Conservation (phyloP, 2,888 invertebrate genomes). For the Latrodectus elegans region DNA sequence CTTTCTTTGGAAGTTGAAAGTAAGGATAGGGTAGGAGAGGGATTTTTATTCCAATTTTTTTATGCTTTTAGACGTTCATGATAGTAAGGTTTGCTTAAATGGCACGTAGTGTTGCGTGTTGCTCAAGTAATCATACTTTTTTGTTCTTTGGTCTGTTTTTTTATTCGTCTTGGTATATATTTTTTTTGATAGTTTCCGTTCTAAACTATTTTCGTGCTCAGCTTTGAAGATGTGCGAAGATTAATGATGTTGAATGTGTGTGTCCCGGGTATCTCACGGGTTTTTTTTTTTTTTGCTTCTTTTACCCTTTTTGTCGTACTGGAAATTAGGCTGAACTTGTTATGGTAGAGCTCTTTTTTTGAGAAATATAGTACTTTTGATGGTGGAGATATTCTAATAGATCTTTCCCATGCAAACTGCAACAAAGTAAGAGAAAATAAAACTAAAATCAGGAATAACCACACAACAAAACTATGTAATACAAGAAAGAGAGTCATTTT, state of each 20-base stretch:
- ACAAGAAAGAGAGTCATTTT: too few species aligned
- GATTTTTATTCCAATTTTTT: background rate
- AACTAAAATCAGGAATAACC: too few species aligned
- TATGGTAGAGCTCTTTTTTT: too few species aligned
- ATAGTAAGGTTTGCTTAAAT: conserved; percentile 24
- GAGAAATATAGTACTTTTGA: too few species aligned
- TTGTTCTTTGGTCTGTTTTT: background rate
- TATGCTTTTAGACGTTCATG: conserved; percentile 1
- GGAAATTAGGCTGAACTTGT: too few species aligned
- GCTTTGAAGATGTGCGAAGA: background rate
- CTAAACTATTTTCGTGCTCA: background rate
- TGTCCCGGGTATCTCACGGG: too few species aligned
- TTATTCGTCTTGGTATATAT: background rate
- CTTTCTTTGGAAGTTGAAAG: background rate
- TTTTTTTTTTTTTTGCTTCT: too few species aligned
- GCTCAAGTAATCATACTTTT: background rate
- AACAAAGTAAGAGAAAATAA: too few species aligned
- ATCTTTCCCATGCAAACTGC: too few species aligned
- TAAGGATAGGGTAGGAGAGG: background rate
- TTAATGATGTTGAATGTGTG: background rate
- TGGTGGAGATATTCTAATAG: too few species aligned
- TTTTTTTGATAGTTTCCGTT: conserved; percentile 2
- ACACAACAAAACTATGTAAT: too few species aligned
- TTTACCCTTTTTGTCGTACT: too few species aligned
- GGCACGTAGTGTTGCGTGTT: conserved; percentile 24